Evolutionary conservation across 2,797 vertebrate species (phyloP), one percentile per base, ranked within the genome.

Genomic region (Sebastes elongatus): DNA sequence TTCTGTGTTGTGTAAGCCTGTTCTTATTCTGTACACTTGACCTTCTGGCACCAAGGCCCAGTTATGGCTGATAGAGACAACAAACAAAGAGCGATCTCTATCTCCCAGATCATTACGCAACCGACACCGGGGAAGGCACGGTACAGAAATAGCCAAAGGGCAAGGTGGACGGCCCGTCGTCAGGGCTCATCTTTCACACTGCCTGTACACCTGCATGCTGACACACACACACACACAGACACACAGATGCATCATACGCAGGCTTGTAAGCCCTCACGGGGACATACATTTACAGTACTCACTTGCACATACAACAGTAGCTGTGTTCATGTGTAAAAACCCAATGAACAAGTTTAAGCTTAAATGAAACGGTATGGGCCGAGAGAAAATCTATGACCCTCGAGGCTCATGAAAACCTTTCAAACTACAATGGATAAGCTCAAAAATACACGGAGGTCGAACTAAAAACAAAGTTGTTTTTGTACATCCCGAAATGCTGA

Each of bases 91-190:
- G 85, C 61, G 78, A 92, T 93, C 87, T 88, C 89, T 91, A 92
- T 92, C 93, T 91, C 88, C 86, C 88, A 85, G 88, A 93, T 94
- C 92, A 93, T 94, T 94, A 93, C 87, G 76, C 93, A 94, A 93
- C 89, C 57, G 23, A 82, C 73, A 79, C 85, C 42, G 53, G 89
- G 95, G 85, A 91, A 89, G 90, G 87, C 84, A 77, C 61, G 22
- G 86, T 88, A 94, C 92, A 93, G 90, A 92, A 92, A 93, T 94
- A 92, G 93, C 96, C 92, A 91, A 94, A 93, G 94, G 95, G 94
- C 94, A 94, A 95, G 92, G 94, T 95, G 95, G 92, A 94, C 84
- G 83, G 89, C 84, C 83, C 79, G 60, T 91, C 83, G 85, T 89
- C 81, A 86, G 84, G 81, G 86, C 92, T 96, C 94, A 95, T 95